Evolutionary conservation across 1,140 invertebrate species (phyloP).

Genomic region (Odontomachus brunneus): DNA sequence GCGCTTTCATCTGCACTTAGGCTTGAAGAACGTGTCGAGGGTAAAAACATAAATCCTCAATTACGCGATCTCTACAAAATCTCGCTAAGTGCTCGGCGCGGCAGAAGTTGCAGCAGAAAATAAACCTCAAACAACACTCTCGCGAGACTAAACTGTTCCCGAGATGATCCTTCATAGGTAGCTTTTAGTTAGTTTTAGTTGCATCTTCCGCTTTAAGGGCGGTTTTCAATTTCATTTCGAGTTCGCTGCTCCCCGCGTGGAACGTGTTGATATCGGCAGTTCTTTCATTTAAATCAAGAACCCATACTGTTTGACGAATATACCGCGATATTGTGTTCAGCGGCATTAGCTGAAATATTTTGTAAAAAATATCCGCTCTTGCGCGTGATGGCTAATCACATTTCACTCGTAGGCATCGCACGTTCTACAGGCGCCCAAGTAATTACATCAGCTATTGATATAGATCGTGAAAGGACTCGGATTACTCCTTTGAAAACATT

Average conservation of each 20-base stretch:
- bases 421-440: constrained; percentile 64
- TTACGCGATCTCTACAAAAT: constrained; percentile 12
- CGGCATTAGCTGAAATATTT: constrained; percentile 19
- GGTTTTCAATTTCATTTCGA: too few species aligned
- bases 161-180: too few species aligned
- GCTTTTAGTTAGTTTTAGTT: too few species aligned
- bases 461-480: constrained; percentile 65
- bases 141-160: too few species aligned
- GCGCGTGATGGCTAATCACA: constrained; percentile 46
- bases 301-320: too few species aligned
- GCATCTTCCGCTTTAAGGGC: too few species aligned
- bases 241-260: too few species aligned
- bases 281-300: too few species aligned
- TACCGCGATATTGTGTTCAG: too few species aligned
- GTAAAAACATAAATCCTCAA: constrained; percentile 50
- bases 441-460: constrained; percentile 69
- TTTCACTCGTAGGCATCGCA: constrained; percentile 59
- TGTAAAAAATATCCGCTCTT: constrained; percentile 6
- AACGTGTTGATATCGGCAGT: too few species aligned
- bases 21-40: neutral
- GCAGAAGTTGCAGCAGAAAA: neutral
- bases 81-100: neutral
- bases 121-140: neutral
- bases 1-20: constrained; percentile 33
- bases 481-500: constrained; percentile 68